Percentiles rank a stretch among this genome's conserved stretches.
These are phyloP conservation scores for Pantherophis vulpinus DNA, from an alignment of 2,797 vertebrate species.

Conservation along the genomic window DNA sequence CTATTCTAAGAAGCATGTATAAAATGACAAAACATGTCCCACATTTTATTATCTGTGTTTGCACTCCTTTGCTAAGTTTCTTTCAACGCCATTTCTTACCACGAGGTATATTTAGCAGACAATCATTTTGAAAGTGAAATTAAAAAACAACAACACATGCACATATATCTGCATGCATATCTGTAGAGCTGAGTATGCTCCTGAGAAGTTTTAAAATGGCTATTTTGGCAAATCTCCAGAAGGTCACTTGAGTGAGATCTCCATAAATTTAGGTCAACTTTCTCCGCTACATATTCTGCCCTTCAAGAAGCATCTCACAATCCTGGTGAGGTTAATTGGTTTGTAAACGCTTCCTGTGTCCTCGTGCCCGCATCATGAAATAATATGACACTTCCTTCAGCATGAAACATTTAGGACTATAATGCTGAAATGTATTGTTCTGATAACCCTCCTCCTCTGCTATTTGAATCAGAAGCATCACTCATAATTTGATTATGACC, in stretches of 20 bases:
- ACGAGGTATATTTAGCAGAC: constrained; percentile 5
- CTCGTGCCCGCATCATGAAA: constrained; percentile 48
- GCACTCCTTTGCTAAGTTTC: constrained; percentile 11
- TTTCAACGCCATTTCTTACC: constrained; percentile 26
- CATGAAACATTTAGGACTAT: constrained; percentile 38
- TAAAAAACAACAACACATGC: background rate
- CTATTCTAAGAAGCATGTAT: background rate
- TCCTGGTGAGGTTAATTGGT: constrained; percentile 52
- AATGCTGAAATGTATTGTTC: constrained; percentile 27
- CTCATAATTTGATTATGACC: background rate
- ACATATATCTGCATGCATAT: background rate
- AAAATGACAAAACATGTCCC: background rate
- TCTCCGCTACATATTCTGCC: constrained; percentile 50
- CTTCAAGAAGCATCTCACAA: constrained; percentile 43
- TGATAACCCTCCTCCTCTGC: background rate
- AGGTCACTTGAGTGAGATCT: constrained; percentile 48
- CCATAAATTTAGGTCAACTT: constrained; percentile 57
- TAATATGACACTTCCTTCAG: constrained; percentile 36
- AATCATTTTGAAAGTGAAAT: constrained; percentile 28
- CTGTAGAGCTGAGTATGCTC: background rate
- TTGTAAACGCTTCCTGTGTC: constrained; percentile 52
- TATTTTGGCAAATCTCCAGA: constrained; percentile 46
- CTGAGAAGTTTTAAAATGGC: constrained; percentile 11
- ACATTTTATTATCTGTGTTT: constrained; percentile 7
- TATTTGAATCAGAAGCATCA: background rate